Base-by-base conservation (phyloP, 2,797 vertebrate species). In the Cuniculus paca region DNA sequence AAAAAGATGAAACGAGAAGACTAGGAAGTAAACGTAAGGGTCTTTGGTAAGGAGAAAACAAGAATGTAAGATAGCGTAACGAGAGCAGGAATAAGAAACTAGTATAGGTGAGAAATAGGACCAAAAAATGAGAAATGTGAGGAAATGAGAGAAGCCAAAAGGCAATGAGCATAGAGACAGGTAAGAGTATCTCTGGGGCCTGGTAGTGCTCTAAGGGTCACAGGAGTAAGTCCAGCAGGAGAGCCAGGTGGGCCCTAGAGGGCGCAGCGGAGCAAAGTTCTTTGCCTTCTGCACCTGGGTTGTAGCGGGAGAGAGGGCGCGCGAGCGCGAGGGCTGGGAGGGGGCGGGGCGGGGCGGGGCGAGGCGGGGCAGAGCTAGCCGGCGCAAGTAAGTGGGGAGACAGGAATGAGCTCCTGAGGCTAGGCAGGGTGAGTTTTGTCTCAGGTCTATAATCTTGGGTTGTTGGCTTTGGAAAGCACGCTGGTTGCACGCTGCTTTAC, bases 11-110 rank as follows among this genome's bases (percentile, higher is more conserved):
- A 91, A 58, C 4, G 8, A 68, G 74, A n/a, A 17, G 20, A 50
- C n/a, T 61, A 54, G 48, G 16, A 89, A 93, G 85, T 68, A 91
- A 91, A 74, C 26, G 39, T 56, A 89, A 42, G 31, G 34, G n/a
- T 65, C 20, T 50, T 45, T 95, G 36, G 6, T 65, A 17, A 85
- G 3, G 17, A 81, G 48, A 36, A 80, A 75, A 84, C 58, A 88
- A 65, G 20, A 61, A 3, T 48, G 10, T 11, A 5, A 31, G 2
- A 48, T 39, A 63, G 86, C 16, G 74, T 42, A 91, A 90, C 5
- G 36, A 3, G 31, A 61, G 1, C 45, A 72, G 58, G 68, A 87
- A 92, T 60, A 60, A 75, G 20, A 87, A 86, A 42, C 11, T 24
- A 60, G 50, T 70, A 77, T 6, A n/a, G 7, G 5, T 6, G 6